Base-by-base conservation (phyloP, 2,888 invertebrate genomes). In the Operophtera brumata region DNA sequence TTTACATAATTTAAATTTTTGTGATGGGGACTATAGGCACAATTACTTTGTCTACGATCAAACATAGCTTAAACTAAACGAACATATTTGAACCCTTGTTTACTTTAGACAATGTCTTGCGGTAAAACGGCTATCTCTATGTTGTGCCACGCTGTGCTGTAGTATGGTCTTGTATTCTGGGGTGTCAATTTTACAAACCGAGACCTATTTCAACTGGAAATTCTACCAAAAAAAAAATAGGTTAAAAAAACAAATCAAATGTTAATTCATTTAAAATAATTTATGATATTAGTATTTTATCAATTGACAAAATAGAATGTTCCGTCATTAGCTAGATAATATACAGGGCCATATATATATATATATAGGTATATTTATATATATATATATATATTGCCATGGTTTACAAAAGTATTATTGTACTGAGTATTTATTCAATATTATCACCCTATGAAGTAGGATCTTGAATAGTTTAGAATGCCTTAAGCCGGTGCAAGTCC, bases 401-500 rank as follows among this genome's bases (percentile, higher is more conserved):
- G 44, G 39, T 47, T 43, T 40, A 7, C 25, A n/a, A 34, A 54
- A 55, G 59, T 61, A 61, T 62, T 54, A 53, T 41, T 41, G 43
- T 56, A 54, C 44, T 52, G 25, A 57, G 49, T 58, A 53, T 58
- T 64, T 58, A 40, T 57, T 56, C 35, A 44, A 42, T 32, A 47
- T 35, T 6, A 43, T 62, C 42, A 40, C 47, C 53, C 36, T 40
- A 40, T 61, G 43, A 47, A 43, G 51, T 48, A 54, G 42, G 41
- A 43, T 35, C n/a, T 47, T 54, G 10, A 25, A 47, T 54, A 45
- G 47, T 52, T 58, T 55, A 39, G 44, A 39, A 60, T 20, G 47
- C 67, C 68, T 68, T 64, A 57, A 42, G 59, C 72, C 67, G 69
- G 77, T 77, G 78, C 74, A 70, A 73, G 71, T 59, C 56, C 39